Percentiles rank a stretch among this genome's conserved stretches.
These are phyloP conservation scores for Epinephelus moara DNA, from an alignment of 2,113 vertebrate genomes.

Conservation along the genomic window DNA sequence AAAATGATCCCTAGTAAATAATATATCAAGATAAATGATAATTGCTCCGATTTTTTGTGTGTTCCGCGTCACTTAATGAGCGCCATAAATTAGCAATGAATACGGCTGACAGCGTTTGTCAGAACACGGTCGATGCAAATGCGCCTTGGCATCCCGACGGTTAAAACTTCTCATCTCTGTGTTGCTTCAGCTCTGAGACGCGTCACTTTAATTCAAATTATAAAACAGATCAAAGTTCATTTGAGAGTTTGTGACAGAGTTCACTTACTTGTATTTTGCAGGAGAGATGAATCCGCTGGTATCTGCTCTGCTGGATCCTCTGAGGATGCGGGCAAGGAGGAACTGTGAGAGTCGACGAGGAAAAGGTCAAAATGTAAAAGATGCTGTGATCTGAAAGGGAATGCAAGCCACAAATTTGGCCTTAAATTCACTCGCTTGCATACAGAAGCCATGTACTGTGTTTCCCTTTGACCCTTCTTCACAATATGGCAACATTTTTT, in stretches of 20 bases:
- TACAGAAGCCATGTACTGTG: not conserved
- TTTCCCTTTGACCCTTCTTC: not conserved
- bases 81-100: conserved; percentile 98
- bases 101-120: conserved; percentile 92
- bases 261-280: conserved; percentile 2
- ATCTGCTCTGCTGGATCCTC: not conserved
- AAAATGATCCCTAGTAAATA: conserved; percentile 98
- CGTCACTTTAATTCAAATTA: not conserved
- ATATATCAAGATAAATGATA: conserved; percentile 99
- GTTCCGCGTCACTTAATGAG: conserved; percentile 94
- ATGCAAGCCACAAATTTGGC: too few relatives aligned
- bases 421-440: not conserved
- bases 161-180: conserved; percentile 42
- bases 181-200: not conserved
- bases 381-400: not conserved
- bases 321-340: not conserved
- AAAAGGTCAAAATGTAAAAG: conserved; percentile 10
- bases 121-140: conserved; percentile 71
- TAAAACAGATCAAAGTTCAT: conserved; percentile 16
- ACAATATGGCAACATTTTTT: not conserved
- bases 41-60: conserved; percentile 91
- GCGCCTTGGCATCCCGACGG: conserved; percentile 47
- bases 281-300: not conserved
- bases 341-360: not conserved
- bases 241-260: not conserved